Percentiles rank a stretch among this genome's conserved stretches.
Evolutionary conservation across 2,797 vertebrate species (phyloP).

Genomic region (Siniperca obscura): DNA sequence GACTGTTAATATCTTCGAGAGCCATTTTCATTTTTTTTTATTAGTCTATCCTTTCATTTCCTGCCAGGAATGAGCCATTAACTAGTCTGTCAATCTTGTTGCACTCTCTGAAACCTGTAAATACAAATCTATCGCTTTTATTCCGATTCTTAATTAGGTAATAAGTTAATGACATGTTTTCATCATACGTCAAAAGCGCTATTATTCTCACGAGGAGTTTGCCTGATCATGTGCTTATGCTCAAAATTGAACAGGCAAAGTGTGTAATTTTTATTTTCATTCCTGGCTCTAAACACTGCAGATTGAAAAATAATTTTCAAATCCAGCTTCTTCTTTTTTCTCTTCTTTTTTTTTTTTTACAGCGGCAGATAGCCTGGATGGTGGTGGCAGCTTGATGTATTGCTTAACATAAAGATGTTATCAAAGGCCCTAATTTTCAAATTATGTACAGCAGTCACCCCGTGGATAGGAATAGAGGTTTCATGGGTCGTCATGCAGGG

Average conservation of each 20-base stretch:
- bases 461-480: slow-evolving; percentile 78
- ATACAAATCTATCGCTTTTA: slow-evolving; percentile 56
- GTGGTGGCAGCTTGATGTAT: slow-evolving; percentile 66
- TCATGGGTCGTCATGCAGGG: slow-evolving; percentile 81
- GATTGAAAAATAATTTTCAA: slow-evolving; percentile 28
- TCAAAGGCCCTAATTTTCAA: slow-evolving; percentile 80
- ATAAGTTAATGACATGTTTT: slow-evolving; percentile 62
- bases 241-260: slow-evolving; percentile 9
- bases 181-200: slow-evolving; percentile 22
- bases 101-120: slow-evolving; percentile 42
- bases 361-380: slow-evolving; percentile 26
- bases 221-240: background rate
- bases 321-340: background rate
- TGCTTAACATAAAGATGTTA: slow-evolving; percentile 75
- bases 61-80: slow-evolving; percentile 64
- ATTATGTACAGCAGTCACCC: slow-evolving; percentile 79
- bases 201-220: slow-evolving; percentile 3
- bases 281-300: slow-evolving; percentile 26
- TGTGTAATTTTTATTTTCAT: background rate
- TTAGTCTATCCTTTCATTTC: slow-evolving; percentile 62
- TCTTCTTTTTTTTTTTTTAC: background rate
- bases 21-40: slow-evolving; percentile 56
- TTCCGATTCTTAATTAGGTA: slow-evolving; percentile 64
- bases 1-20: slow-evolving; percentile 63
- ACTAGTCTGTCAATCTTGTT: slow-evolving; percentile 56